A percentile compares a stretch with the other conserved stretches of the same genome.
These are phyloP conservation scores for Ischnura elegans DNA, from an alignment of 2,888 invertebrate genomes.

Conservation along the genomic window DNA sequence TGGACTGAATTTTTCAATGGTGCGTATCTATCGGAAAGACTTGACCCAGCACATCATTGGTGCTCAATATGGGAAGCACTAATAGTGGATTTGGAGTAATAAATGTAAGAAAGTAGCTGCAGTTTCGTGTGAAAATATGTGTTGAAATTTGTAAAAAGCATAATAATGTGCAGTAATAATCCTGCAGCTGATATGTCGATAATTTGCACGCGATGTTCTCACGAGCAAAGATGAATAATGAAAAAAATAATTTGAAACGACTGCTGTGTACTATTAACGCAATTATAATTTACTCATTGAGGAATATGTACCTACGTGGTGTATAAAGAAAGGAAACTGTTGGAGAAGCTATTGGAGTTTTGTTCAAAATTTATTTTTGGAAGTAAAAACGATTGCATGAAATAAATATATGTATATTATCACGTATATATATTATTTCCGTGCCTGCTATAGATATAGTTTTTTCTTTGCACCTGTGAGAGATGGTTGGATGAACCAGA, in stretches of 20 bases:
- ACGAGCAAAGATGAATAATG: neutral
- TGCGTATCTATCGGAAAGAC: neutral
- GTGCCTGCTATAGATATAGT: no score
- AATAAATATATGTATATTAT: neutral
- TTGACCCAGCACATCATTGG: neutral
- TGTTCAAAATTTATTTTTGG: conserved; percentile 12
- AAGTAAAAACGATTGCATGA: neutral
- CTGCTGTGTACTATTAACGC: neutral
- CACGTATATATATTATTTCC: neutral
- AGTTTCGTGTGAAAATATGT: conserved; percentile 12
- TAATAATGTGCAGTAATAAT: neutral
- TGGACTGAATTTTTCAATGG: neutral
- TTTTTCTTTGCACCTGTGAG: no score
- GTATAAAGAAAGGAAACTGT: neutral
- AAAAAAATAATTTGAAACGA: neutral
- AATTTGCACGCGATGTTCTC: neutral
- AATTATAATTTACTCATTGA: neutral
- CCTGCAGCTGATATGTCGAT: neutral
- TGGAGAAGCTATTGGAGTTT: neutral
- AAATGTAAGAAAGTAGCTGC: neutral
- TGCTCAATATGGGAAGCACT: neutral
- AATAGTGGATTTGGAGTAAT: neutral
- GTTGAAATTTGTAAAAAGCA: neutral
- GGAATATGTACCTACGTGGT: neutral
- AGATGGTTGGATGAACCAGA: no score